phyloP scores from a whole-genome alignment of 2,888 invertebrate genomes.

The Conistra vaccinii region DNA sequence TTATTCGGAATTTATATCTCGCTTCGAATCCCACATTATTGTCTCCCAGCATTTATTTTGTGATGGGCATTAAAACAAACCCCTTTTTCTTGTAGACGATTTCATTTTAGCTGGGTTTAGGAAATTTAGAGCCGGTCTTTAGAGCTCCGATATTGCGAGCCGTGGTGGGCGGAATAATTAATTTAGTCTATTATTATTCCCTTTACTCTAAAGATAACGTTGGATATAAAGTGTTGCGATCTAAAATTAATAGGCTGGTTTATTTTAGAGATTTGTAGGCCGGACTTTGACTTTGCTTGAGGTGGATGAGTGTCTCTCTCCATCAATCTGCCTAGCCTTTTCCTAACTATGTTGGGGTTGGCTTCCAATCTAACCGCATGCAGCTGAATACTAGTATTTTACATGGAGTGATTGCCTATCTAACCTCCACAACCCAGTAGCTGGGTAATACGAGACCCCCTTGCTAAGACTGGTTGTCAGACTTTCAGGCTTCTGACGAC shows the following conservation, averaged over 20 bases:
- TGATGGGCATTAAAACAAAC: constrained; percentile 90
- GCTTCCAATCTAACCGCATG: too few relatives aligned
- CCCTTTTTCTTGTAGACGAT: constrained; percentile 89
- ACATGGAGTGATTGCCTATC: too few relatives aligned
- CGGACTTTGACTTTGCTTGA: constrained; percentile 11
- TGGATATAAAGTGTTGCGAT: constrained; percentile 74
- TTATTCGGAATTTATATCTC: constrained; percentile 90
- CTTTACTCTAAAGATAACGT: constrained; percentile 84
- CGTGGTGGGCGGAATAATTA: constrained; percentile 86
- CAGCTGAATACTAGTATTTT: too few relatives aligned
- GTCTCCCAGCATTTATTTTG: constrained; percentile 89
- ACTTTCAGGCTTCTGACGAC: too few relatives aligned
- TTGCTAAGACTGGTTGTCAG: too few relatives aligned
- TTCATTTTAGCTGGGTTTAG: constrained; percentile 90
- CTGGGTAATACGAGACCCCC: too few relatives aligned
- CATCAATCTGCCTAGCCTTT: too few relatives aligned
- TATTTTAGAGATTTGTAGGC: constrained; percentile 39
- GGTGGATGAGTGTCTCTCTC: not conserved
- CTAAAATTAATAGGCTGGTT: constrained; percentile 45
- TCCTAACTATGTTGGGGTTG: too few relatives aligned
- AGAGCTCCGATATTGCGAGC: constrained; percentile 81
- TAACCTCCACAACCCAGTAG: too few relatives aligned
- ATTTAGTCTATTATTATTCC: constrained; percentile 88
- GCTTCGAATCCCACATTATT: constrained; percentile 89
- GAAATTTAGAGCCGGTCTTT: constrained; percentile 88